Conservation (phyloP, 2,888 invertebrate genomes). For the Sarcophaga rosellei region DNA sequence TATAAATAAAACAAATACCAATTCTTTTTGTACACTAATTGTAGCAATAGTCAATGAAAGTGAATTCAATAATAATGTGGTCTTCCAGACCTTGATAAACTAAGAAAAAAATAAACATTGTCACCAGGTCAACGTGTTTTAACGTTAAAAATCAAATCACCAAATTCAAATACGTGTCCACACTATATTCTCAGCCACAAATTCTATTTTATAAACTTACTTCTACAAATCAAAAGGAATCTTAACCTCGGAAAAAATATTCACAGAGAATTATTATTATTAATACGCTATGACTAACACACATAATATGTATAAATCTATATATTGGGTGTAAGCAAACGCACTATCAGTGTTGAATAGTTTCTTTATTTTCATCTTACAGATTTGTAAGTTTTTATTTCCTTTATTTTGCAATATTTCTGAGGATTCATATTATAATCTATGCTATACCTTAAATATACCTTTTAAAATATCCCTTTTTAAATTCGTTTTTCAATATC, state of each 20-base stretch:
- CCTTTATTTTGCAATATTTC: too few species aligned
- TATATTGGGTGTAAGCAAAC: background rate
- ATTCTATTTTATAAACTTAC: background rate
- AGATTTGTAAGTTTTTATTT: background rate
- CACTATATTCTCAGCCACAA: constrained; percentile 11
- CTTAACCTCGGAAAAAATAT: background rate
- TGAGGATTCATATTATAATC: too few species aligned
- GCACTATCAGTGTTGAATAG: background rate
- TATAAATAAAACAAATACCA: constrained; percentile 31
- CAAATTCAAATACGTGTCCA: constrained; percentile 18
- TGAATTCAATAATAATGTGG: constrained; percentile 56
- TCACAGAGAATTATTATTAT: background rate
- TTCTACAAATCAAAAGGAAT: background rate
- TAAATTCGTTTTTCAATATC: too few species aligned
- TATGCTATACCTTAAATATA: too few species aligned
- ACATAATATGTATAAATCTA: background rate
- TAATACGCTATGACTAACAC: background rate
- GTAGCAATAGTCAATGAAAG: constrained; percentile 63
- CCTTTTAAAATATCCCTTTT: too few species aligned
- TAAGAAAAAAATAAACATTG: constrained; percentile 42
- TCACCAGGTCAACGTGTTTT: constrained; percentile 67
- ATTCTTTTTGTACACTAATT: constrained; percentile 63
- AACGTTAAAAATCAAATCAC: constrained; percentile 57
- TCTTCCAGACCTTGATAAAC: constrained; percentile 65
- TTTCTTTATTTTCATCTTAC: background rate